Base-by-base conservation (phyloP, 2,113 vertebrate species). In the Columba janthina region DNA sequence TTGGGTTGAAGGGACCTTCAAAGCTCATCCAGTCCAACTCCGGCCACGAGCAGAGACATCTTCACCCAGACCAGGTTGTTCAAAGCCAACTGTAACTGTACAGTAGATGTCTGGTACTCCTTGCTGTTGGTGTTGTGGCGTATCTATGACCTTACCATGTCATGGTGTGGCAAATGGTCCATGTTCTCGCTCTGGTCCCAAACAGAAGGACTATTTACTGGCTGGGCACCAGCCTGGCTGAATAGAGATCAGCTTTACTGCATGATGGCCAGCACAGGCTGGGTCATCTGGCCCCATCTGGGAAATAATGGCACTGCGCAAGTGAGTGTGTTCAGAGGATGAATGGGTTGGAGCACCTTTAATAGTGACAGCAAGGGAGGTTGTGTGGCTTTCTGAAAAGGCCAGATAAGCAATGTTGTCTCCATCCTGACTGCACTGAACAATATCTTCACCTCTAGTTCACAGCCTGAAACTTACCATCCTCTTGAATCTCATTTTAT, bases 301-400 rank as follows among this genome's bases (percentile, higher is more conserved):
- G 62, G 62, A 61, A 78, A 85, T 9, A 54, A 15, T 21, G 21
- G 11, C 50, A 32, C 38, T 58, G 44, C 9, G 15, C 11, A n/a
- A 32, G 44, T 42, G 53, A 4, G 3, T 51, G 21, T 24, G 40
- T 22, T 53, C 64, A 36, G 76, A 29, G 44, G 32, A 70, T 29
- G 50, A 48, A 74, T 0, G 2, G 0, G 0, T 42, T 73, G 29
- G 6, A 69, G 5, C 18, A 29, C 32, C 66, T 54, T 31, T 81
- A 66, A n/a, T 61, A 72, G 31, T 31, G 3, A 2, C 9, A 38
- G 21, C 32, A 36, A 83, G 7, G 60, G 28, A 64, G 50, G 50
- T 21, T 57, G 19, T 11, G 34, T 22, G 54, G n/a, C 40, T 73
- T 36, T 50, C 73, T 89, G 79, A 57, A 50, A 29, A 7, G 19